These are phyloP conservation scores for Crotalus viridis DNA, from an alignment of 2,113 vertebrate species.

Conservation along the genomic window DNA sequence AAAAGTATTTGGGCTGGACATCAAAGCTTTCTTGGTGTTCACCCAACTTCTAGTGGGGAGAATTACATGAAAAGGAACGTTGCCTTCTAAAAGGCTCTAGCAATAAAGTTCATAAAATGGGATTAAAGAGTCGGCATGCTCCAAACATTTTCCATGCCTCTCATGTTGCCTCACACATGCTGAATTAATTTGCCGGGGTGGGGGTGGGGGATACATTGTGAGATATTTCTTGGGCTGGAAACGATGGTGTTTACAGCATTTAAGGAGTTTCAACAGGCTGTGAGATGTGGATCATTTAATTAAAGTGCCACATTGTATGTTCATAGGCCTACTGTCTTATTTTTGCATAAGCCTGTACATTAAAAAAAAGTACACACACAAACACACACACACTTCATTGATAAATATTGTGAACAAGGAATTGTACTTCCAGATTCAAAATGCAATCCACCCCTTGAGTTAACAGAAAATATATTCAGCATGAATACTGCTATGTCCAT, in stretches of 20 bases:
- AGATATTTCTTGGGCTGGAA: background rate
- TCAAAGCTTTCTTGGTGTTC: constrained; percentile 18
- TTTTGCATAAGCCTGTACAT: background rate
- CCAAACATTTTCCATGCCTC: background rate
- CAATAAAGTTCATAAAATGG: constrained; percentile 16
- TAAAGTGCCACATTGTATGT: background rate
- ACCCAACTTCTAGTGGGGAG: constrained; percentile 8
- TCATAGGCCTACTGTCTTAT: background rate
- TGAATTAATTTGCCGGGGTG: constrained; percentile 25
- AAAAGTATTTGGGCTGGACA: constrained; percentile 1
- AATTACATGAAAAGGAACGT: constrained; percentile 40
- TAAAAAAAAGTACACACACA: background rate
- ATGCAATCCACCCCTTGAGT: background rate
- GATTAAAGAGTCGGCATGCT: constrained; percentile 23
- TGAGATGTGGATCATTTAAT: background rate
- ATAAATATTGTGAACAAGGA: background rate
- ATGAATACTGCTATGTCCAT: background rate
- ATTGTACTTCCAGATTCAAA: background rate
- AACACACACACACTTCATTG: background rate
- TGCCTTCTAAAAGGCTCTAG: constrained; percentile 9
- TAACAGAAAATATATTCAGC: background rate
- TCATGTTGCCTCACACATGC: constrained; percentile 8
- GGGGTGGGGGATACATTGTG: background rate
- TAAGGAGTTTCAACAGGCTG: constrained; percentile 26
- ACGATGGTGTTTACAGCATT: background rate